Evolutionary conservation across 2,113 vertebrate genomes (phyloP), one percentile per base, ranked within the genome.

Genomic region (Lycaon pictus): DNA sequence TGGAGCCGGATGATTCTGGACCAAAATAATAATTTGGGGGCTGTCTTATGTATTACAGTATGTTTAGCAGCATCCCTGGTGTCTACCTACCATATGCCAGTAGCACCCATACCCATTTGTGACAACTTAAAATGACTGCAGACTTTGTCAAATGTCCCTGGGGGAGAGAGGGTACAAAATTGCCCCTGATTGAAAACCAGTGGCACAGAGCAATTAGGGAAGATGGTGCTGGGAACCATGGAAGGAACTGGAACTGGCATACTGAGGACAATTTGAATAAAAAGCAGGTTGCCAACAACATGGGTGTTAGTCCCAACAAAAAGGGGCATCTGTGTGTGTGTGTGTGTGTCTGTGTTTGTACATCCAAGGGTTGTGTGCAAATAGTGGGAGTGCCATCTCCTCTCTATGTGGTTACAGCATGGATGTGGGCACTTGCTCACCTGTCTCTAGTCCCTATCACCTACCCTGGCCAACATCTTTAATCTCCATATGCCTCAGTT

Each of bases 321-420:
- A 74, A 6, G 27, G 2, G 56, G 65, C 22, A 20, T 0, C 15
- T 15, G n/a, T 19, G 32, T 63, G 71, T 17, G 13, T 69, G 55
- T 37, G 72, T 13, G 12, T 5, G 4, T 7, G 17, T 32, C 10
- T 2, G 5, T 17, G 22, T 11, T 8, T 9, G 5, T 15, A 4
- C 4, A 2, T 17, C 0, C 23, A 13, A 84, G 56, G 5, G 29
- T 22, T 58, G 27, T 84, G 12, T 27, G 53, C 67, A n/a, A 16
- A 82, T 27, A 56, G 11, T 11, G 6, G 80, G 71, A 62, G 55
- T 6, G 4, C 23, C 12, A 7, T 11, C n/a, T 56, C 25, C 62
- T 89, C 37, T 88, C 71, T 3, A 23, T 27, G 32, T 5, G 22
- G 29, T 67, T n/a, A 65, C 56, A 93, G n/a, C 0, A 1, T 22